A percentile compares a stretch with the other conserved stretches of the same genome.
These are phyloP conservation scores for Chaenocephalus aceratus DNA, from an alignment of 2,113 vertebrate genomes.

Conservation along the genomic window DNA sequence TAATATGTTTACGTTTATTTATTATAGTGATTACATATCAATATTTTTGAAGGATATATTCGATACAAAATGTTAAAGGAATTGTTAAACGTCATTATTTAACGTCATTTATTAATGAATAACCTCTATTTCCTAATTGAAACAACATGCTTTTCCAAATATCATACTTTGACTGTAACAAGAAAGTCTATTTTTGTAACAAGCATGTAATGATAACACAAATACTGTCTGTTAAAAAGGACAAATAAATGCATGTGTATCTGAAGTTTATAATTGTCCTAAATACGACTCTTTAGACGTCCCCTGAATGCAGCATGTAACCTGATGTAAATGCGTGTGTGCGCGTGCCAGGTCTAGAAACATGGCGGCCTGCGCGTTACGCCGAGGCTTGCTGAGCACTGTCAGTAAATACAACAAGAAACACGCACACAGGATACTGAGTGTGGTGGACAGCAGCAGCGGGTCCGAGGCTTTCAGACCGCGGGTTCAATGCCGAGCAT, in stretches of 20 bases:
- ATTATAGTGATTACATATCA: too few relatives aligned
- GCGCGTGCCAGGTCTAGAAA: constrained; percentile 46
- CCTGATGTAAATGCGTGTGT: neutral
- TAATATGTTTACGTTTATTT: too few relatives aligned
- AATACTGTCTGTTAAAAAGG: neutral
- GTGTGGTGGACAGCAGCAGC: constrained; percentile 60
- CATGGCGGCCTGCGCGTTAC: constrained; percentile 82
- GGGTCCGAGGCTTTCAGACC: constrained; percentile 60
- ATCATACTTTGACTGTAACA: neutral
- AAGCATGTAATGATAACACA: neutral
- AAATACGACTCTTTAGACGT: neutral
- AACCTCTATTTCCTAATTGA: neutral
- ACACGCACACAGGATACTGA: constrained; percentile 70
- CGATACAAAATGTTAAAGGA: too few relatives aligned
- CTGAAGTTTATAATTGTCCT: rapidly evolving
- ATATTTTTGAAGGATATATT: too few relatives aligned
- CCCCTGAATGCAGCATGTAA: constrained; percentile 39
- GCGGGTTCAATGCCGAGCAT: constrained; percentile 69
- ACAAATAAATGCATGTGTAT: neutral
- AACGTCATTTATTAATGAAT: too few relatives aligned
- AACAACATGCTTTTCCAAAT: neutral
- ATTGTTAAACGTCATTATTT: too few relatives aligned
- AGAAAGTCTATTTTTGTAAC: neutral
- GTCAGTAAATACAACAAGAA: constrained; percentile 81
- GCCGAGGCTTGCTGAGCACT: constrained; percentile 75